These are phyloP conservation scores for Tachina grossa DNA, from an alignment of 2,888 invertebrate genomes.

Conservation along the genomic window DNA sequence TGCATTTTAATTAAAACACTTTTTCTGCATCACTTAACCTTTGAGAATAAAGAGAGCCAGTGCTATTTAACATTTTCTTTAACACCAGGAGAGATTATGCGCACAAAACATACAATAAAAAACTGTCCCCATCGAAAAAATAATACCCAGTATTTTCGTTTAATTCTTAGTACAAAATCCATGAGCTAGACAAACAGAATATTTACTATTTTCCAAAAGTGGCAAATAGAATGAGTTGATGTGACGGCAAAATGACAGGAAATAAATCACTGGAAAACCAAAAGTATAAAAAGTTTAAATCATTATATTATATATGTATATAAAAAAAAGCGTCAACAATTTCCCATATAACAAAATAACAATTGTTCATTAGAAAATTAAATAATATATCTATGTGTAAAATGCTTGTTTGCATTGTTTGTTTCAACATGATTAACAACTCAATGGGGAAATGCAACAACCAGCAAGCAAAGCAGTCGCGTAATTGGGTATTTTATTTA, in stretches of 20 bases:
- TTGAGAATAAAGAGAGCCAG: not conserved
- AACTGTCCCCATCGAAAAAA: constrained; percentile 50
- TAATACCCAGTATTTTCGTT: constrained; percentile 57
- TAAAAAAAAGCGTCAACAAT: not conserved
- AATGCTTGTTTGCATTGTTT: not conserved
- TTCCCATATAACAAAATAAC: constrained; percentile 21
- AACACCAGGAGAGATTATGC: constrained; percentile 66
- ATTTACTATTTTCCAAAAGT: constrained; percentile 11
- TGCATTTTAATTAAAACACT: not conserved
- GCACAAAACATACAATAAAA: not conserved
- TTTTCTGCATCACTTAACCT: not conserved
- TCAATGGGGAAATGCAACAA: constrained; percentile 38
- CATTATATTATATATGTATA: not conserved
- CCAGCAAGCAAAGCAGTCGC: constrained; percentile 7
- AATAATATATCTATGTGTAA: not conserved
- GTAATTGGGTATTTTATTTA: constrained; percentile 21
- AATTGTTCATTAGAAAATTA: constrained; percentile 26
- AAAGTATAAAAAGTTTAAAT: constrained; percentile 20
- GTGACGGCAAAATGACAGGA: constrained; percentile 25
- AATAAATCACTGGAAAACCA: constrained; percentile 20
- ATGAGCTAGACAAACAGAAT: not conserved
- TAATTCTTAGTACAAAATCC: constrained; percentile 39
- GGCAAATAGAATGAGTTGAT: constrained; percentile 39
- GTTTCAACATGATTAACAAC: constrained; percentile 49
- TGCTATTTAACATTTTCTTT: constrained; percentile 19